Conservation (phyloP, 2,888 invertebrate species). For the Leistus spinibarbis region DNA sequence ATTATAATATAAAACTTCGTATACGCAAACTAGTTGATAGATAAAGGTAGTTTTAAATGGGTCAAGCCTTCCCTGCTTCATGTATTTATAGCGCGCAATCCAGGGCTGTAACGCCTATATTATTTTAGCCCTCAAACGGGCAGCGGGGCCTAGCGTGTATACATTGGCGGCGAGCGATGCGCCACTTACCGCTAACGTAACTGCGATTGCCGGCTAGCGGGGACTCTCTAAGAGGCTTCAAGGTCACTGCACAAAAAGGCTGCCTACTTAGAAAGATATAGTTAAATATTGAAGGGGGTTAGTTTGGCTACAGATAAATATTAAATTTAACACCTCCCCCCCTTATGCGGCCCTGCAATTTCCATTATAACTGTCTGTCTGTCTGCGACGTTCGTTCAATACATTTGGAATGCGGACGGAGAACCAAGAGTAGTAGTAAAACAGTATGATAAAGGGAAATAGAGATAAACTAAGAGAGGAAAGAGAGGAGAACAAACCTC, state of each 20-base stretch:
- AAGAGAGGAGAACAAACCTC: neutral
- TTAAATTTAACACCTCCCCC: neutral
- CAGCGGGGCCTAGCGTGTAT: neutral
- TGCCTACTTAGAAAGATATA: no score
- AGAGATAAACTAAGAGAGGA: neutral
- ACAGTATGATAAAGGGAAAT: neutral
- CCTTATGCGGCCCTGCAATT: neutral
- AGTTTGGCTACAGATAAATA: no score
- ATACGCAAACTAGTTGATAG: no score
- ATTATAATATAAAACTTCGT: no score
- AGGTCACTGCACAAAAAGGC: neutral
- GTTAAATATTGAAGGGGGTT: no score
- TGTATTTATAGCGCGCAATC: no score
- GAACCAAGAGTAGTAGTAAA: neutral
- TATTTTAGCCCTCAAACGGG: neutral
- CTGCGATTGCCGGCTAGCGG: neutral
- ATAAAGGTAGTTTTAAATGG: no score
- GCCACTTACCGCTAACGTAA: neutral
- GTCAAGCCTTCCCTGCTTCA: no score
- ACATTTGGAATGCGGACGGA: neutral
- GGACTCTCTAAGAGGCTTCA: no score
- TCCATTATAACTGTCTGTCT: neutral
- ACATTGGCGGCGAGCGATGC: neutral
- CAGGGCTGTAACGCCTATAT: neutral
- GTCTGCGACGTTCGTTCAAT: neutral